Percentiles rank a stretch among this genome's conserved stretches.
Evolutionary conservation across 2,113 vertebrate species (phyloP).

Genomic region (Phoenicopterus ruber): DNA sequence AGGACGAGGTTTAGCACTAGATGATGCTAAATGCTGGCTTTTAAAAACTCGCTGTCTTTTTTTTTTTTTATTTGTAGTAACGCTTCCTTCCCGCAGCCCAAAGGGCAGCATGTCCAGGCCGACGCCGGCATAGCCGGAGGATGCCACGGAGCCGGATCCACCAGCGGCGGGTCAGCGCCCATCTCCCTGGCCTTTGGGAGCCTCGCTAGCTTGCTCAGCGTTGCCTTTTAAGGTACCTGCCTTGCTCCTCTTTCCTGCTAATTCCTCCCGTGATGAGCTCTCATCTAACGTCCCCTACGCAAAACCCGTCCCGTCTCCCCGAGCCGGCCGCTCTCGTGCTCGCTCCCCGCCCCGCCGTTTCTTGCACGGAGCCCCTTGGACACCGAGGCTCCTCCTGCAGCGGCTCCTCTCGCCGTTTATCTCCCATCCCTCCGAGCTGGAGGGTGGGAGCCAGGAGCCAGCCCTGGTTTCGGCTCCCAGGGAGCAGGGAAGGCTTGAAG

Average conservation of each 20-base stretch:
- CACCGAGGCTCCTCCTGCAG: fast-evolving
- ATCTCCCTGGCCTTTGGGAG: neutral
- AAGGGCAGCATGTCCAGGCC: fast-evolving
- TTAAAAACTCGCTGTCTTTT: neutral
- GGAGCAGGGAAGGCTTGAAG: neutral
- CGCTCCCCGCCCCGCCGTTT: fast-evolving
- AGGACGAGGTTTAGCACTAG: neutral
- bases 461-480: neutral
- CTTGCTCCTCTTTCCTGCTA: neutral
- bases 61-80: too few species aligned
- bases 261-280: neutral
- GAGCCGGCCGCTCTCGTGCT: fast-evolving
- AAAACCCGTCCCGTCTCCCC: neutral
- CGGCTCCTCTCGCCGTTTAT: fast-evolving
- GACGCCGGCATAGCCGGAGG: neutral
- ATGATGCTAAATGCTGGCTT: slow-evolving; percentile 6
- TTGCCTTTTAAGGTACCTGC: neutral
- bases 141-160: fast-evolving
- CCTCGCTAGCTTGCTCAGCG: fast-evolving
- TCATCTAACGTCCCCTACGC: neutral
- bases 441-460: neutral
- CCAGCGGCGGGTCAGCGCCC: fast-evolving
- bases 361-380: neutral
- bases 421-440: neutral
- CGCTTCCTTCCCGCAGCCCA: fast-evolving